Evolutionary conservation across 1,140 invertebrate genomes (phyloP).

Genomic region (Brachionus angularis): DNA sequence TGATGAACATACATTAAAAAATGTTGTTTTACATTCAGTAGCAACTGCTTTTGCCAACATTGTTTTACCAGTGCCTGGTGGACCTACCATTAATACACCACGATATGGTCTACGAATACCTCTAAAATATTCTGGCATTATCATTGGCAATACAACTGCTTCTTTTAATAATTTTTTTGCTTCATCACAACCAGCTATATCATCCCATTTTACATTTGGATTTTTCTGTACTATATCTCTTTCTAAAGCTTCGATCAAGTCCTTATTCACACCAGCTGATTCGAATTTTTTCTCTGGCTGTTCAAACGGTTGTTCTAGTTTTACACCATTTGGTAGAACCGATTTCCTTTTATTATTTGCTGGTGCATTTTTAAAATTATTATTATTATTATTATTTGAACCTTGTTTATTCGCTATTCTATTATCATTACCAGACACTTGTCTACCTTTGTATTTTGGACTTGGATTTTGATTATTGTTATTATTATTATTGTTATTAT

Average conservation of each 20-base stretch:
- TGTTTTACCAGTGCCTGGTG: slow-evolving; percentile 96
- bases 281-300: slow-evolving; percentile 68
- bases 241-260: slow-evolving; percentile 90
- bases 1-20: slow-evolving; percentile 97
- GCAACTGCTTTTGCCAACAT: slow-evolving; percentile 98
- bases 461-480: slow-evolving; percentile 46
- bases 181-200: slow-evolving; percentile 91
- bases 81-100: slow-evolving; percentile 93
- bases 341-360: slow-evolving; percentile 3
- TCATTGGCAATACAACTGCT: slow-evolving; percentile 92
- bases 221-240: slow-evolving; percentile 96
- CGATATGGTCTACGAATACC: slow-evolving; percentile 87
- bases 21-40: slow-evolving; percentile 97
- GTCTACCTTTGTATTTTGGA: slow-evolving; percentile 42
- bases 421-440: not conserved
- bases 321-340: slow-evolving; percentile 6
- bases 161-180: slow-evolving; percentile 92
- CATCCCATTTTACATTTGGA: slow-evolving; percentile 87
- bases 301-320: not conserved
- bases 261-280: slow-evolving; percentile 77
- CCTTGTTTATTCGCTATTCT: slow-evolving; percentile 44
- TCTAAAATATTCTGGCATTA: slow-evolving; percentile 98
- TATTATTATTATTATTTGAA: slow-evolving; percentile 44
- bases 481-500: slow-evolving; percentile 51
- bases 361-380: too few species aligned